Conservation (phyloP, 2,113 vertebrate species). For the Phodopus roborovskii region DNA sequence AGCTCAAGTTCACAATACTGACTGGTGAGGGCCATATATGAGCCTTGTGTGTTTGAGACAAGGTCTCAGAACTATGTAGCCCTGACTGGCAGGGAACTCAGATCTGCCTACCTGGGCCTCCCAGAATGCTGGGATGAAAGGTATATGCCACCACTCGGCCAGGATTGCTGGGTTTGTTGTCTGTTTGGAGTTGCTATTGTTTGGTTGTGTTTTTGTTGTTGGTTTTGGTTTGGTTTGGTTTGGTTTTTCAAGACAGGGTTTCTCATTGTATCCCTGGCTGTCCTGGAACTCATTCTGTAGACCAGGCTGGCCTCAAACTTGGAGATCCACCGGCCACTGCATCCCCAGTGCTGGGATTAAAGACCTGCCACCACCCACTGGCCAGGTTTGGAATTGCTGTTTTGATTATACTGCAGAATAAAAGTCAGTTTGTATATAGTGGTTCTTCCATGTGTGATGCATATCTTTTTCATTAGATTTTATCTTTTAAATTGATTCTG, state of each 20-base stretch:
- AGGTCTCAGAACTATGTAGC: background rate
- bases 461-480: background rate
- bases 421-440: background rate
- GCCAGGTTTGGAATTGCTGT: background rate
- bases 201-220: too few relatives aligned
- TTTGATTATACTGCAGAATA: slow-evolving; percentile 1
- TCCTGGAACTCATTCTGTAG: background rate
- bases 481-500: slow-evolving; percentile 43
- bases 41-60: background rate
- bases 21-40: background rate
- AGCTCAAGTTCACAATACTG: background rate
- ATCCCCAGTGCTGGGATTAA: background rate
- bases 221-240: background rate
- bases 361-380: background rate
- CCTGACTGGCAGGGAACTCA: background rate
- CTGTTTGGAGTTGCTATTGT: background rate
- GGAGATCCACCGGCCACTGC: background rate
- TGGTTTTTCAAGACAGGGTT: background rate
- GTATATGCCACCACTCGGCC: background rate
- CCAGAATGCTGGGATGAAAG: background rate
- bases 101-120: too few relatives aligned
- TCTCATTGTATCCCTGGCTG: background rate
- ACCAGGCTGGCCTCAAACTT: background rate
- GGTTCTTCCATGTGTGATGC: background rate
- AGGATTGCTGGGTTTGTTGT: background rate